These are phyloP conservation scores for Heterocephalus glaber DNA, from an alignment of 2,113 vertebrate genomes.

Conservation along the genomic window DNA sequence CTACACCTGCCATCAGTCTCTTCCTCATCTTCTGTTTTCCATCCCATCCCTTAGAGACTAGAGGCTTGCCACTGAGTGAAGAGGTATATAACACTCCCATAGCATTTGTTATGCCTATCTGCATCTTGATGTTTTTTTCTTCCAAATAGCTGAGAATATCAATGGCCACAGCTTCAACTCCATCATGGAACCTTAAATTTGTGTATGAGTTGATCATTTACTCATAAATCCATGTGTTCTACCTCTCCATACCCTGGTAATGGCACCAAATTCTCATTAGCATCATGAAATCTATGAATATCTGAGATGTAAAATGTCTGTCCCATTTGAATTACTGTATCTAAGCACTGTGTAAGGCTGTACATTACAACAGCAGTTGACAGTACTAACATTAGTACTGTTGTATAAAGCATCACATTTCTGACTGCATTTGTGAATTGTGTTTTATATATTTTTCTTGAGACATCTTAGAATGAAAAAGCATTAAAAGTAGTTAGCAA, in stretches of 20 bases:
- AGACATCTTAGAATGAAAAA: background rate
- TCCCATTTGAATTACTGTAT: background rate
- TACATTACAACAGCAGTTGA: background rate
- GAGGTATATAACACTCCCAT: rapidly evolving
- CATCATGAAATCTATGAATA: background rate
- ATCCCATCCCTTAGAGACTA: background rate
- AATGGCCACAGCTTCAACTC: background rate
- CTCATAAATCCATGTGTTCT: background rate
- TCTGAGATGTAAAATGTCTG: background rate
- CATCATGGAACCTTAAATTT: background rate
- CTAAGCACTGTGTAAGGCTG: background rate
- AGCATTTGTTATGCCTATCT: background rate
- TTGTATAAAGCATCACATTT: background rate
- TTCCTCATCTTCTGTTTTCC: background rate
- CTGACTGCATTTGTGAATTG: conserved; percentile 25
- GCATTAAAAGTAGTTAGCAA: background rate
- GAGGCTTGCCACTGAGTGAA: background rate
- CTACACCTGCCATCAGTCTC: background rate
- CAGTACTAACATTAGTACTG: background rate
- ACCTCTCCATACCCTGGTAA: background rate
- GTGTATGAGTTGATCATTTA: background rate
- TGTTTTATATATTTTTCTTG: background rate
- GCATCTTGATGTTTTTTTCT: background rate
- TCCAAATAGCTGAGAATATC: background rate
- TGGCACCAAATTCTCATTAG: background rate